Conservation (phyloP, 2,113 vertebrate genomes). For the Monopterus albus region DNA sequence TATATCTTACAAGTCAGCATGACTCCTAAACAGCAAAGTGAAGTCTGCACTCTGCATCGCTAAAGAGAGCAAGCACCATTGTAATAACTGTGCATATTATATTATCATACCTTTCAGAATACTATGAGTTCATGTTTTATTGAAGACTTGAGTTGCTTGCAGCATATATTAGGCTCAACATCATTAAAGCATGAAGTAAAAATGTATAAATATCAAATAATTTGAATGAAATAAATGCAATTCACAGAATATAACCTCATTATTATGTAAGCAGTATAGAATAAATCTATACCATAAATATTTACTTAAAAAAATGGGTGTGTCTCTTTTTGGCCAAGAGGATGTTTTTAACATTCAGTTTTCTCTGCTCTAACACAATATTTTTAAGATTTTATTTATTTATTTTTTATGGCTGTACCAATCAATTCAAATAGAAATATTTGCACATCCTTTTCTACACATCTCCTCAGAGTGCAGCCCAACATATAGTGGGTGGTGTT, state of each 20-base stretch:
- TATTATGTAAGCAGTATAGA: too few relatives aligned
- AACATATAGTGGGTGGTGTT: not conserved
- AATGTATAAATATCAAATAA: slow-evolving; percentile 40
- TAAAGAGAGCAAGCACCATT: slow-evolving; percentile 44
- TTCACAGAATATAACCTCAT: not conserved
- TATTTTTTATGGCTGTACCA: too few relatives aligned
- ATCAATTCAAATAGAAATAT: not conserved
- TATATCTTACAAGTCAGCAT: slow-evolving; percentile 31
- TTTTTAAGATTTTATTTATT: too few relatives aligned
- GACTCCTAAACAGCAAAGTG: slow-evolving; percentile 43
- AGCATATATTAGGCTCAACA: slow-evolving; percentile 17
- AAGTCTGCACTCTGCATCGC: slow-evolving; percentile 29
- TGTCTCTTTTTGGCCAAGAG: not conserved
- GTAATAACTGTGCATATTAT: slow-evolving; percentile 59
- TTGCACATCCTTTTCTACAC: not conserved
- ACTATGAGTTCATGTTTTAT: slow-evolving; percentile 67
- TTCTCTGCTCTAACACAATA: too few relatives aligned
- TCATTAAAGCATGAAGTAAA: slow-evolving; percentile 24
- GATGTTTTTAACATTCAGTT: slow-evolving; percentile 14
- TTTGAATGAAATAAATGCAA: slow-evolving; percentile 17
- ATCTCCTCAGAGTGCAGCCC: not conserved
- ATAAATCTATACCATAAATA: not conserved
- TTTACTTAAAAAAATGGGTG: not conserved
- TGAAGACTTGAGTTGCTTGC: slow-evolving; percentile 44
- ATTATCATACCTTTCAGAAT: slow-evolving; percentile 62